Conservation (phyloP, 2,888 invertebrate species). For the Branchellion lobata region DNA sequence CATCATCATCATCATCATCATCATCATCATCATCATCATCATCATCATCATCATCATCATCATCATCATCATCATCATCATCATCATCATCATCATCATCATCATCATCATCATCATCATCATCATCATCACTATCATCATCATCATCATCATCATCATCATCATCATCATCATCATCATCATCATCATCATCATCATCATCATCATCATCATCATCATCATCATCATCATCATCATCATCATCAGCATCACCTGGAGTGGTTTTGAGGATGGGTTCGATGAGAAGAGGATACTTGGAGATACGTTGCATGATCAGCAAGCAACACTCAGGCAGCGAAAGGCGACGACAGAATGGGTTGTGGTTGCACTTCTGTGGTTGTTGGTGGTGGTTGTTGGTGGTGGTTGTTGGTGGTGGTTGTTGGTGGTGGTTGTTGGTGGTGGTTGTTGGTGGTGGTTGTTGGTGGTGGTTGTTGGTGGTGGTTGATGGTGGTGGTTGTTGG, state of each 20-base stretch:
- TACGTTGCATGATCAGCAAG: conserved; percentile 86
- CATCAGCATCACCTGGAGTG: conserved; percentile 67
- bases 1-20: conserved; percentile 26
- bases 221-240: conserved; percentile 33
- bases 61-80: neutral
- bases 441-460: too few relatives aligned
- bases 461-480: too few relatives aligned
- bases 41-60: conserved; percentile 41
- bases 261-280: conserved; percentile 89
- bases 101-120: conserved; percentile 17
- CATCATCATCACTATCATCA: conserved; percentile 40
- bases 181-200: conserved; percentile 25
- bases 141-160: conserved; percentile 41
- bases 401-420: neutral
- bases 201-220: conserved; percentile 37
- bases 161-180: conserved; percentile 39
- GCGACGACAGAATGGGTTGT: conserved; percentile 77
- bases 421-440: too few relatives aligned
- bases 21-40: conserved; percentile 31
- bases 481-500: too few relatives aligned
- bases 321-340: conserved; percentile 95
- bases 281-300: conserved; percentile 89
- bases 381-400: neutral
- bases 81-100: conserved; percentile 19
- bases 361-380: conserved; percentile 72